These are phyloP conservation scores for Xylophagus ater DNA, from an alignment of 2,888 invertebrate species.

Conservation along the genomic window DNA sequence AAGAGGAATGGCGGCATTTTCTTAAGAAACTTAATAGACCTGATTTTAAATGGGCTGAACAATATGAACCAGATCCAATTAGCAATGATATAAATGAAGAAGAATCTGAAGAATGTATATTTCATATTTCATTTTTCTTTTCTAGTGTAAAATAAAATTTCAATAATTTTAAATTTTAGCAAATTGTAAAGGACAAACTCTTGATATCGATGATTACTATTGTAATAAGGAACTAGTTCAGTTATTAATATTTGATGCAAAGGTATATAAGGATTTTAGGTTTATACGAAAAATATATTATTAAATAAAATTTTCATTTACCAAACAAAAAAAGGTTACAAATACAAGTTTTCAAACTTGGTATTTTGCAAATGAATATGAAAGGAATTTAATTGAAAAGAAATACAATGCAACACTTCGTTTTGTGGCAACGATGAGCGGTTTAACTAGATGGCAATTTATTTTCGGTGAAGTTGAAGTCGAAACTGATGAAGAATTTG, in stretches of 20 bases:
- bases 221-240: conserved; percentile 78
- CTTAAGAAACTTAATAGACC: conserved; percentile 51
- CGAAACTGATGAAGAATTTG: conserved; percentile 51
- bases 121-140: conserved; percentile 10
- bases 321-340: conserved; percentile 32
- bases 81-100: conserved; percentile 28
- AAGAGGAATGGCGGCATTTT: conserved; percentile 65
- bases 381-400: conserved; percentile 46
- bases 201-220: conserved; percentile 62
- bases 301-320: conserved; percentile 16
- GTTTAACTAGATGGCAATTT: conserved; percentile 78
- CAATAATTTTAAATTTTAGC: conserved; percentile 40
- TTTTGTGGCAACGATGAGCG: conserved; percentile 82
- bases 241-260: conserved; percentile 78
- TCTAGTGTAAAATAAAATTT: neutral
- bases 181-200: conserved; percentile 52
- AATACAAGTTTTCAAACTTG: conserved; percentile 48
- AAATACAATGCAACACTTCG: conserved; percentile 63
- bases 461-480: conserved; percentile 49
- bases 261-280: too few species aligned
- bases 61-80: conserved; percentile 40
- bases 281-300: conserved; percentile 30
- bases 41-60: conserved; percentile 51
- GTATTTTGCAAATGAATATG: conserved; percentile 42
- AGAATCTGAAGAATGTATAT: conserved; percentile 30